A percentile compares a stretch with the other conserved stretches of the same genome.
Evolutionary conservation across 37 sponge, comb jelly and placozoan species (phyloP).

Genomic region (Geodia barretti): DNA sequence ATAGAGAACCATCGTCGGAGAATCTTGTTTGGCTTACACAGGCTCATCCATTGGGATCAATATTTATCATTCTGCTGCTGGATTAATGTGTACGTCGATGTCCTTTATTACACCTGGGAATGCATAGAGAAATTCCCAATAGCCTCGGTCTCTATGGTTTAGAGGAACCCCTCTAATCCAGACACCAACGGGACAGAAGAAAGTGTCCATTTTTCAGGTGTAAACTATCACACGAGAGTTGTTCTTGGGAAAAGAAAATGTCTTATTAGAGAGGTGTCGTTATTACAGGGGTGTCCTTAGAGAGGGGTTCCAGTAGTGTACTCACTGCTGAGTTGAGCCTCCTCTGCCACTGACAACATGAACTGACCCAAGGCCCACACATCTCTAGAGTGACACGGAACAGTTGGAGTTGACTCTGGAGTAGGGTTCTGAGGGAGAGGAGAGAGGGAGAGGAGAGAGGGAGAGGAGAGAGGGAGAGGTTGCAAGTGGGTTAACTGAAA

Average conservation of each 20-base stretch:
- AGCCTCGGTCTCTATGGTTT: too few species aligned
- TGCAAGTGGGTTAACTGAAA: too few species aligned
- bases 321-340: constrained; percentile 26
- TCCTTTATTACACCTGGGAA: constrained; percentile 19
- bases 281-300: background rate
- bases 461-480: too few species aligned
- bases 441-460: background rate
- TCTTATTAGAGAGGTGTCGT: too few species aligned
- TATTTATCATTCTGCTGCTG: constrained; percentile 38
- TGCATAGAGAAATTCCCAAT: too few species aligned
- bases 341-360: constrained; percentile 32
- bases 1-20: too few species aligned
- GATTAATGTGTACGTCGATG: constrained; percentile 16
- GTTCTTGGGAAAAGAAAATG: too few species aligned
- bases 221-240: too few species aligned
- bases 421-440: background rate
- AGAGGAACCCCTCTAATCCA: too few species aligned
- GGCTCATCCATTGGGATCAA: constrained; percentile 8
- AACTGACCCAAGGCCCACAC: constrained; percentile 72
- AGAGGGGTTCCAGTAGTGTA: background rate
- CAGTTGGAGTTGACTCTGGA: background rate
- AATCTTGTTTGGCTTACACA: background rate
- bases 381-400: constrained; percentile 52
- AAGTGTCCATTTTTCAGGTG: too few species aligned
- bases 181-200: too few species aligned